Base-by-base conservation (phyloP, 1,140 invertebrate genomes). In the Parasteatoda tepidariorum region DNA sequence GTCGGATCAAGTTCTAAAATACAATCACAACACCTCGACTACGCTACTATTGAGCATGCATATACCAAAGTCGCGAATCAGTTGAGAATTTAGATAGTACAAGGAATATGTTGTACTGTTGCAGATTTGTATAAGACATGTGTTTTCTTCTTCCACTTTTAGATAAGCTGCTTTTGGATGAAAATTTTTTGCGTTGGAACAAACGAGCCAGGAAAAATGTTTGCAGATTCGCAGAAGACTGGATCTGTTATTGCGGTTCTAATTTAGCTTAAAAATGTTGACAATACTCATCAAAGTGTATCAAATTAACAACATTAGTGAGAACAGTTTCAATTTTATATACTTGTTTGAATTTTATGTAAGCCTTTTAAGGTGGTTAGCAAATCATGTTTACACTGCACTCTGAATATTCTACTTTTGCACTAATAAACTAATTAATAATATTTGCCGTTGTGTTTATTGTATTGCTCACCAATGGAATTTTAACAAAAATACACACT, bases 351-450 rank as follows among this genome's bases (percentile, higher is more conserved):
- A 15, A 57, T 59, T 73, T 68, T 79, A 67, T 57, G 41, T 31
- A 13, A 26, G 0, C 13, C 18, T 22, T 55, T 75, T 62, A 62
- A n/a, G 62, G 33, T 28, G 26, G 41, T n/a, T 5, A 61, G n/a
- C 24, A 41, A 28, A 59, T 38, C 68, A 62, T 75, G 31, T 62
- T 61, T 73, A 31, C 71, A 38, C 31, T 55, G 59, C 73, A 59
- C 31, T 75, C 30, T 62, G 59, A 22, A 22, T 62, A 75, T 75
- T 75, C 31, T 41, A 75, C 57, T 61, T 75, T 61, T 75, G 73
- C 73, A 75, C 73, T 38, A 75, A 75, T 75, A 62, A 75, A 75
- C n/a, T n/a, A n/a, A n/a, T n/a, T n/a, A n/a, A n/a, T n/a, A n/a
- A n/a, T n/a, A n/a, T n/a, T n/a, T n/a, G n/a, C n/a, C n/a, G n/a